Evolutionary conservation across 2,113 vertebrate genomes (phyloP).

Genomic region (Antennarius striatus): DNA sequence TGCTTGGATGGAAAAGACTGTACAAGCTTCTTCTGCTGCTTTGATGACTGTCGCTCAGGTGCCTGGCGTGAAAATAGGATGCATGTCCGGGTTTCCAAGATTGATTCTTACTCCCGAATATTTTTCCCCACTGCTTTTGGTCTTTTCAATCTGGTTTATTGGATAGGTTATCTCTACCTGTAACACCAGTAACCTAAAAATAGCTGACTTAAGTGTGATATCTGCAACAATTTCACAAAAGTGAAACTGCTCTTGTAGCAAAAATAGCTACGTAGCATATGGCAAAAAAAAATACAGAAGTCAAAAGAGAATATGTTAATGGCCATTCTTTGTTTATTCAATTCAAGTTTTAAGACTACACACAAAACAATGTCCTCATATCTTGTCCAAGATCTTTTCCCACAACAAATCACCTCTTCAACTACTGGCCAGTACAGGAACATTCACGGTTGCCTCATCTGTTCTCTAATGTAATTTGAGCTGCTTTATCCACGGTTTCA

Average conservation of each 20-base stretch:
- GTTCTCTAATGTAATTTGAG: no score
- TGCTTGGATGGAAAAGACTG: conserved; percentile 97
- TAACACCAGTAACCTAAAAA: conserved; percentile 65
- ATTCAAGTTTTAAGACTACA: no score
- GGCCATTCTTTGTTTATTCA: no score
- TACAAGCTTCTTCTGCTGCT: conserved; percentile 95
- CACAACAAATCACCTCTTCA: no score
- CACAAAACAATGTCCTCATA: no score
- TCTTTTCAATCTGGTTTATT: conserved; percentile 95
- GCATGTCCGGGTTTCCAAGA: conserved; percentile 95
- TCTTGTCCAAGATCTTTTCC: no score
- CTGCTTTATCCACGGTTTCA: no score
- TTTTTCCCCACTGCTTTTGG: conserved; percentile 97
- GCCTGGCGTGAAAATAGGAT: conserved; percentile 93
- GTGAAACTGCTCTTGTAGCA: conserved; percentile 12
- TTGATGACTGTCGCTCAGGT: conserved; percentile 93
- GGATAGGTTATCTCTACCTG: conserved; percentile 95
- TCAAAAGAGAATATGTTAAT: no score
- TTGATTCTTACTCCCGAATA: conserved; percentile 94
- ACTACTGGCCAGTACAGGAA: no score
- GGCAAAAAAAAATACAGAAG: no score
- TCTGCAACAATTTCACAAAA: conserved; percentile 28
- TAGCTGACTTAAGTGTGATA: conserved; percentile 23
- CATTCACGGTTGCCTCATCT: no score
- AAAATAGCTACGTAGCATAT: neutral